These are phyloP conservation scores for Cuculus canorus DNA, from an alignment of 2,797 vertebrate species.

Conservation along the genomic window DNA sequence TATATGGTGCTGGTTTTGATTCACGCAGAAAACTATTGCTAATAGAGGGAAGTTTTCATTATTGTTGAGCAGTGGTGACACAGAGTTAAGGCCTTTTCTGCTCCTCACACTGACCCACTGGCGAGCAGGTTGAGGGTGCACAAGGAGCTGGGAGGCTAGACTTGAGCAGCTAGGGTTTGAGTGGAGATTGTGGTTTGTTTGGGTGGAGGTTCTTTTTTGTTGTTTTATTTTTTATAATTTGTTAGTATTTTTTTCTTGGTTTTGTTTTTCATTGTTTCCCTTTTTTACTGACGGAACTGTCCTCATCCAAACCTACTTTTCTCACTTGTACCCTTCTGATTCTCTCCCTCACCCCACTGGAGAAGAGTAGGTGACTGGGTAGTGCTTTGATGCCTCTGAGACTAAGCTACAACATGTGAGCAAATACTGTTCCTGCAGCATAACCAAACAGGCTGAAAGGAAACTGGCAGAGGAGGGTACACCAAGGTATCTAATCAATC, in stretches of 20 bases:
- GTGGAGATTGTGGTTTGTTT: background rate
- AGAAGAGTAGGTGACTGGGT: background rate
- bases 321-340: background rate
- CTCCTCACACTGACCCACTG: background rate
- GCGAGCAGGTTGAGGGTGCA: accelerated
- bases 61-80: background rate
- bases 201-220: background rate
- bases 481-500: background rate
- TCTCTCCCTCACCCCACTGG: background rate
- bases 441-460: background rate
- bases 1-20: background rate
- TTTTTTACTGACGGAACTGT: background rate
- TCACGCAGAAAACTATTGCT: background rate
- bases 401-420: background rate
- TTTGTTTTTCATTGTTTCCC: background rate
- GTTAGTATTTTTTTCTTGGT: background rate
- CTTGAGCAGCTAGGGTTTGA: background rate
- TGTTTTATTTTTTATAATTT: background rate
- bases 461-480: background rate
- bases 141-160: too few relatives aligned
- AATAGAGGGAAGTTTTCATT: background rate
- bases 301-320: background rate
- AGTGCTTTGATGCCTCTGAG: background rate
- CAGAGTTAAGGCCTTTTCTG: background rate
- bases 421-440: background rate